phyloP scores from a whole-genome alignment of 23 tunicate genomes.

The Clavelina lepadiformis region DNA sequence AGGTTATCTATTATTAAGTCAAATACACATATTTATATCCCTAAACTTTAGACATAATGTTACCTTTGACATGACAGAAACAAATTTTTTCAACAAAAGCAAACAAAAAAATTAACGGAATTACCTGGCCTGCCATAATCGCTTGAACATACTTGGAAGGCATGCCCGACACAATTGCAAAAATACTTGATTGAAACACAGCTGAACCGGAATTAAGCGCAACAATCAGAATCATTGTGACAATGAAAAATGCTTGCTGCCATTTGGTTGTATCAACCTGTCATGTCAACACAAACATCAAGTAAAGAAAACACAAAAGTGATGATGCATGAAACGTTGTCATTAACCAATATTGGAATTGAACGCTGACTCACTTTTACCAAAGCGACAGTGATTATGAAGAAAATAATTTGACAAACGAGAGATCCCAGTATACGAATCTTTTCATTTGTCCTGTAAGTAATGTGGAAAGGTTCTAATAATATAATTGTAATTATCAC shows the following conservation, averaged over 20 bases:
- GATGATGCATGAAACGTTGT: too few relatives aligned
- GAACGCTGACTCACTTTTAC: too few relatives aligned
- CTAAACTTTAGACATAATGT: too few relatives aligned
- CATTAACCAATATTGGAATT: too few relatives aligned
- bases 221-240: slow-evolving; percentile 60
- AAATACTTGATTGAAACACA: slow-evolving; percentile 65
- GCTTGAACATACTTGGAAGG: slow-evolving; percentile 66
- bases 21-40: too few relatives aligned
- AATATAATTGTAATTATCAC: background rate
- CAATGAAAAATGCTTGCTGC: slow-evolving; percentile 41
- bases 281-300: too few relatives aligned
- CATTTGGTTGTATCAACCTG: slow-evolving; percentile 58
- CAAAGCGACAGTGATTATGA: slow-evolving; percentile 54
- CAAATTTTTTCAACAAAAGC: too few relatives aligned
- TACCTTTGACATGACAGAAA: too few relatives aligned
- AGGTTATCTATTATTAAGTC: background rate
- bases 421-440: slow-evolving; percentile 47
- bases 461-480: background rate
- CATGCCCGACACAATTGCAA: slow-evolving; percentile 58
- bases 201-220: slow-evolving; percentile 63
- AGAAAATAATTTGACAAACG: slow-evolving; percentile 18
- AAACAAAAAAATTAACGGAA: background rate
- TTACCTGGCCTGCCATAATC: slow-evolving; percentile 87
- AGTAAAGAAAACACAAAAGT: too few relatives aligned
- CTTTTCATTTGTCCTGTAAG: slow-evolving; percentile 55